Evolutionary conservation across 2,113 vertebrate species (phyloP).

Genomic region (Datnioides undecimradiatus): DNA sequence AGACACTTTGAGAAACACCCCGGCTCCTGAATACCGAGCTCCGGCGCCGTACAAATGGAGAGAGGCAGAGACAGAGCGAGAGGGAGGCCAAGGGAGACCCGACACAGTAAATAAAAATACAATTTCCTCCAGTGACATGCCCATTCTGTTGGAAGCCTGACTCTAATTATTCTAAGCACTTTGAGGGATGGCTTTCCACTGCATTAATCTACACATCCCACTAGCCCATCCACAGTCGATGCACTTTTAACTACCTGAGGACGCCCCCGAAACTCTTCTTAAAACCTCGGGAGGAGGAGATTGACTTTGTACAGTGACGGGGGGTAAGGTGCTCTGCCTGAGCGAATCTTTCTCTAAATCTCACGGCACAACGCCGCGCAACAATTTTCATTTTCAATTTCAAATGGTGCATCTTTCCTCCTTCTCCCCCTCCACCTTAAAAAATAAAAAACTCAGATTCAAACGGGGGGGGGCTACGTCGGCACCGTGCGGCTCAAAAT

Average conservation of each 20-base stretch:
- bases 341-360: conserved; percentile 67
- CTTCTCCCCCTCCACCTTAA: too few species aligned
- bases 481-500: conserved; percentile 31
- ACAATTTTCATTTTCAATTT: conserved; percentile 74
- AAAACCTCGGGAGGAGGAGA: conserved; percentile 62
- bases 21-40: conserved; percentile 58
- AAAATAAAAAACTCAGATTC: conserved; percentile 12
- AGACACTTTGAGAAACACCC: conserved; percentile 73
- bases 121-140: conserved; percentile 80
- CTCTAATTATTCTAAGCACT: conserved; percentile 80
- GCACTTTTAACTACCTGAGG: conserved; percentile 78
- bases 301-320: conserved; percentile 69
- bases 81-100: conserved; percentile 71
- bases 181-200: conserved; percentile 76
- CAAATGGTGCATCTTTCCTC: conserved; percentile 8
- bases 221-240: conserved; percentile 69
- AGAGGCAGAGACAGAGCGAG: conserved; percentile 72
- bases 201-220: conserved; percentile 80
- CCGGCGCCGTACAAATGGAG: conserved; percentile 67
- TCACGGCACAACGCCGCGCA: conserved; percentile 59
- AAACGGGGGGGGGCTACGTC: not conserved
- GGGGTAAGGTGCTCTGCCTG: conserved; percentile 56
- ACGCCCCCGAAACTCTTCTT: conserved; percentile 67
- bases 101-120: conserved; percentile 84
- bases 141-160: conserved; percentile 78